Evolutionary conservation across 2,113 vertebrate genomes (phyloP).

Genomic region (Galemys pyrenaicus): DNA sequence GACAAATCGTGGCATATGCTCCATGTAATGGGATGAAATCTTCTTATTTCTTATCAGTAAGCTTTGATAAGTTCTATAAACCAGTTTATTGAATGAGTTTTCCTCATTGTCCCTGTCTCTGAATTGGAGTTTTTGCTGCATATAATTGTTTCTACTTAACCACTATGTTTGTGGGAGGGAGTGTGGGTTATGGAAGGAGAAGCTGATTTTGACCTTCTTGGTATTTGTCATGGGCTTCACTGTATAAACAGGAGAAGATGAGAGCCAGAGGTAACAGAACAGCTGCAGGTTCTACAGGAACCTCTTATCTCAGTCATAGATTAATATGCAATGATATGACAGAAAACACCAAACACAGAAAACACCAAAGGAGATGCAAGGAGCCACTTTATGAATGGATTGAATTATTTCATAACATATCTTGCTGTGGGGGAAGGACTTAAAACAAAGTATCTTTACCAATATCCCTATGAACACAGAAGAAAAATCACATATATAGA

Average conservation of each 20-base stretch:
- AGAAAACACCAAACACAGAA: no score
- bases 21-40: not conserved
- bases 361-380: no score
- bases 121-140: not conserved
- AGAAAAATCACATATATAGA: not conserved
- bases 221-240: slow-evolving; percentile 86
- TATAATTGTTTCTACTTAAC: not conserved
- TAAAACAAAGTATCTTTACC: slow-evolving; percentile 75
- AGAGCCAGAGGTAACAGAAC: slow-evolving; percentile 88
- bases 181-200: not conserved
- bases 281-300: slow-evolving; percentile 89
- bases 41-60: not conserved
- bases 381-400: slow-evolving; percentile 85
- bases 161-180: not conserved
- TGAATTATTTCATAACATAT: slow-evolving; percentile 87
- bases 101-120: not conserved
- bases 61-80: not conserved
- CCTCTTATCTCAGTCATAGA: slow-evolving; percentile 87
- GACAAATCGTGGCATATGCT: not conserved
- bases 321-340: no score
- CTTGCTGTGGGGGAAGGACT: slow-evolving; percentile 83
- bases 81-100: not conserved
- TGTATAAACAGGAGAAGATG: slow-evolving; percentile 90
- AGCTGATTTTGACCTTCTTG: slow-evolving; percentile 47
- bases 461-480: no score